Evolutionary conservation across 2,797 vertebrate species (phyloP).

Genomic region (Eulemur rubriventer): DNA sequence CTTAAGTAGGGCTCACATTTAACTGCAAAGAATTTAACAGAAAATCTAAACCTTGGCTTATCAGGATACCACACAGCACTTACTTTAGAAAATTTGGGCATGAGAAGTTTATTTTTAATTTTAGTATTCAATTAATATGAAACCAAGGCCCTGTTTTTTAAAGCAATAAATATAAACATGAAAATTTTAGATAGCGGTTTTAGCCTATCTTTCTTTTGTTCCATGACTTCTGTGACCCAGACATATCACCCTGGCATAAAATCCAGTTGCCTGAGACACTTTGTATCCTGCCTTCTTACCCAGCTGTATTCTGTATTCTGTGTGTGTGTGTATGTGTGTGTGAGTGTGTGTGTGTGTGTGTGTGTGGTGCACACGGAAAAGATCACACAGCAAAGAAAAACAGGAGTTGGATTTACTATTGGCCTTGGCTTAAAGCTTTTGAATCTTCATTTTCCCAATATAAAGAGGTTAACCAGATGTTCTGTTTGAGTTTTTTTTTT

Average conservation of each 20-base stretch:
- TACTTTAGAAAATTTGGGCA: background rate
- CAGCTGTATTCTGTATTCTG: background rate
- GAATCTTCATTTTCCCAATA: background rate
- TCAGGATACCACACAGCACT: background rate
- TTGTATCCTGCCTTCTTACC: background rate
- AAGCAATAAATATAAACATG: background rate
- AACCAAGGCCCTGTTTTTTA: background rate
- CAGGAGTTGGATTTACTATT: background rate
- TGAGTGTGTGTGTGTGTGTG: background rate
- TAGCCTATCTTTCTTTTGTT: background rate
- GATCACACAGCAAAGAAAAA: background rate
- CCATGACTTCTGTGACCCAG: background rate
- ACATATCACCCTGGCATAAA: background rate
- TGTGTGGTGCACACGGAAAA: background rate
- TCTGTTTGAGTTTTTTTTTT: background rate
- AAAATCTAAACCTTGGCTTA: background rate
- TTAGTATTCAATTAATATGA: background rate
- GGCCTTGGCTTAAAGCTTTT: background rate
- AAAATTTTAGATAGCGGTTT: background rate
- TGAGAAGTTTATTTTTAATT: background rate
- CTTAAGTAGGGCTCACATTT: background rate
- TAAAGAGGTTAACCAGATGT: background rate
- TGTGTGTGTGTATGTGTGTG: no score
- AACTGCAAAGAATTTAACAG: background rate
- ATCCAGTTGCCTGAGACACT: rapidly evolving